Base-by-base conservation (phyloP, 2,797 vertebrate species). In the Cuniculus paca region DNA sequence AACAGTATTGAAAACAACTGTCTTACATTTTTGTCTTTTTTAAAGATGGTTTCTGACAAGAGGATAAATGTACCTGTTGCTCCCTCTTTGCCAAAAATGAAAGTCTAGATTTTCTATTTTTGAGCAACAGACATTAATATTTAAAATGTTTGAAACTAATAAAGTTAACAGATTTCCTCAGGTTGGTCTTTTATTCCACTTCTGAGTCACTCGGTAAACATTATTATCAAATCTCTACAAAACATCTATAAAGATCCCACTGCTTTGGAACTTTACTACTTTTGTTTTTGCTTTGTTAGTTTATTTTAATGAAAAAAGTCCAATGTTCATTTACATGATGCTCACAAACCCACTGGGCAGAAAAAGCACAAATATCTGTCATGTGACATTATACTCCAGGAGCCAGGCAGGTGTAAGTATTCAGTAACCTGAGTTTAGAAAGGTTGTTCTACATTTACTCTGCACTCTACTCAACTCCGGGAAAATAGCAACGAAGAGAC, bases 141-240 rank as follows among this genome's bases (percentile, higher is more conserved):
- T 31, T 81, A 22, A 85, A 91, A n/a, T 1, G 19, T 78, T 88
- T 74, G 54, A 81, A 93, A 77, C n/a, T 65, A 95, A 58, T 31
- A 39, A 50, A 87, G 39, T 16, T 13, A 90, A 17, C 24, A 77
- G 3, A 77, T 78, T 94, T 36, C 22, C 19, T 88, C 9, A 79
- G 34, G 3, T 20, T 54, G 26, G 26, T 1, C 56, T 85, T 75
- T 85, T 65, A 95, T 77, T 54, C 1, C 8, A 87, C 3, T 80
- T 52, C 78, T 61, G 13, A 89, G 63, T 54, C 54, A 91, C 68
- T 34, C 19, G 90, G n/a, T 75, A 92, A 90, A 92, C 6, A 82
- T 60, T 39, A 78, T 4, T 93, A 34, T n/a, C 24, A 78, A 70
- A 54, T 90, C 14, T 56, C 31, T 45, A 39, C 6, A 75, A 82